Base-by-base conservation (phyloP, 2,888 invertebrate genomes). In the Ophion costatus region DNA sequence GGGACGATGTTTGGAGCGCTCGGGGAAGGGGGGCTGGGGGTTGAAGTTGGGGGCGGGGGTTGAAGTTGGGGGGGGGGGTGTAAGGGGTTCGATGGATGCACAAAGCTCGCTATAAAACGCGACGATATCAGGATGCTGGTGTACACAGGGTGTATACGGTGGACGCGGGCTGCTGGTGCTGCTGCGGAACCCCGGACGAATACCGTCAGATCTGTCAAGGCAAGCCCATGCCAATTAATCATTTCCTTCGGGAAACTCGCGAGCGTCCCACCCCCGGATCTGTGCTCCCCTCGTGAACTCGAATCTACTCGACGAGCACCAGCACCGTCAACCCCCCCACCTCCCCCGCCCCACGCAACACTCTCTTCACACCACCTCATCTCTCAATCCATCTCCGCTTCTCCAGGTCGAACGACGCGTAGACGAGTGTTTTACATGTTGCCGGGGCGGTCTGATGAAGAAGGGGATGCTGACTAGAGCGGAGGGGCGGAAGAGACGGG, bases 221-320 rank as follows among this genome's bases (percentile, higher is more conserved):
- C 89, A 86, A 87, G 88, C 85, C 88, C 89, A 88, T 88, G 88
- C 89, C 90, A 89, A 90, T 90, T 90, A 90, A 90, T 90, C 90
- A 89, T 90, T 89, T 90, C 89, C 90, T 89, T 89, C 89, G 88
- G 87, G 88, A 86, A 67, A 67, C 86, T 83, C 84, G 83, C 83
- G 81, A 87, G 87, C 86, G 75, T 75, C 73, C 79, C 76, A 6
- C 64, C 24, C 57, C 7, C 73, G 10, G 10, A 57, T 78, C 51
- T 80, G 74, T 82, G 69, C 87, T 69, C 59, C 61, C 10, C 59
- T 64, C 67, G 69, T 51, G 77, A 64, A 66, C 66, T 64, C 73
- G 82, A 67, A 82, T 77, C 84, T 80, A 75, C 80, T 80, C 83
- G 64, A 76, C 76, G 78, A 63, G 61, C 76, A 63, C 80, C 79